Evolutionary conservation across 1,140 invertebrate species (phyloP), one percentile per base, ranked within the genome.

Genomic region (Coboldia fuscipes): DNA sequence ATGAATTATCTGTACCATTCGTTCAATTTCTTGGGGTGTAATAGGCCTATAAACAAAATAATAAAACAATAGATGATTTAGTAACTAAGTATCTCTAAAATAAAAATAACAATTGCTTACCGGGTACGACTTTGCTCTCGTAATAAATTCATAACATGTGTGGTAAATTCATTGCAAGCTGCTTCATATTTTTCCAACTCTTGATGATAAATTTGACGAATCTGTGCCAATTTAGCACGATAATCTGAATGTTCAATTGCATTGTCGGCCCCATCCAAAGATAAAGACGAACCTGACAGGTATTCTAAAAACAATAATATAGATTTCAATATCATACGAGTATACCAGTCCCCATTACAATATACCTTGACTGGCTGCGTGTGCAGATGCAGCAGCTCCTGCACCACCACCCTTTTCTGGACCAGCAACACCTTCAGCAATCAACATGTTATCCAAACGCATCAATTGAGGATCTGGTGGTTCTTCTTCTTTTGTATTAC

Each of bases 1-100:
- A 57, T 97, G 86, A 43, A 99, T 98, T 45, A 99, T 99, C 61
- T 89, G 85, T 17, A 99, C 94, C 96, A 99, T 99, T 47, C 94
- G 72, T 54, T 98, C 92, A 45, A 99, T 99, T 66, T 99, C 94
- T 62, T 90, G 81, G 27, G 62, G 61, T 37, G 85, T 86, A 45
- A 92, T 90, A 8, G 86, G 88, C 49, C 86, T 71, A 22, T 22
- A 34, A 22, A 34, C n/a, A 14, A 15, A 34, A 34, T 7, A 27
- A 9, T 3, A 15, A 30, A 30, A 30, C n/a, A 27, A 27, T 35
- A n/a, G 28, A 27, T 21, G 28, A 13, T 15, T 2, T 6, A 3
- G 4, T 16, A 6, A 10, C 3, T 16, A 4, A n/a, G n/a, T 17
- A n/a, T 17, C 33, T 10, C 3, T 4, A 7, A 22, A 21, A 20